phyloP scores from a whole-genome alignment of 2,113 vertebrate genomes.

The Illadopsis cleaveri region DNA sequence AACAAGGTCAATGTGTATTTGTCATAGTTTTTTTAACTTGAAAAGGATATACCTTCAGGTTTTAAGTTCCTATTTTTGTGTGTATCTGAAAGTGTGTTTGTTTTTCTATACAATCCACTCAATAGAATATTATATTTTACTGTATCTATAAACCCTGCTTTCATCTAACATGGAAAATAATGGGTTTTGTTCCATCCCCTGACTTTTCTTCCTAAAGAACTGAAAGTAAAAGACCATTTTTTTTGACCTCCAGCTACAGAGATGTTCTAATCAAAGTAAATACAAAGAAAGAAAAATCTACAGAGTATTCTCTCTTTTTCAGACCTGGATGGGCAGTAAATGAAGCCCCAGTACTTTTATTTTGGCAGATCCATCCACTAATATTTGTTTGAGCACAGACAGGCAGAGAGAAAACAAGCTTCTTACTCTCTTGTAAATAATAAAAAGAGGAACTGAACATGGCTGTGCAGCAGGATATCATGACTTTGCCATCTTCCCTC shows the following conservation, averaged over 20 bases:
- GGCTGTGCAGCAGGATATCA: neutral
- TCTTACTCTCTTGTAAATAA: neutral
- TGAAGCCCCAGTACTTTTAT: neutral
- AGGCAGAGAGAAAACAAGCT: neutral
- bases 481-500: neutral
- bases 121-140: neutral
- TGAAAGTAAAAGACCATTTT: neutral
- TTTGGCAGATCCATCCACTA: neutral
- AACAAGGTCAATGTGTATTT: neutral
- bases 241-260: accelerated
- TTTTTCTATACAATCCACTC: neutral
- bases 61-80: neutral
- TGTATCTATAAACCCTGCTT: neutral
- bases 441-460: neutral
- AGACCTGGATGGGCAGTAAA: neutral
- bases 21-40: neutral
- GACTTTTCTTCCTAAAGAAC: neutral
- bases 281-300: neutral
- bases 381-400: neutral
- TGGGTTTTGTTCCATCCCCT: accelerated
- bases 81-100: neutral
- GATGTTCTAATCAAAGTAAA: neutral
- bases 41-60: neutral
- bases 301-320: neutral
- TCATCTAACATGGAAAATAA: neutral